phyloP scores from a whole-genome alignment of 2,797 vertebrate genomes.

The Eutrigla gurnardus region DNA sequence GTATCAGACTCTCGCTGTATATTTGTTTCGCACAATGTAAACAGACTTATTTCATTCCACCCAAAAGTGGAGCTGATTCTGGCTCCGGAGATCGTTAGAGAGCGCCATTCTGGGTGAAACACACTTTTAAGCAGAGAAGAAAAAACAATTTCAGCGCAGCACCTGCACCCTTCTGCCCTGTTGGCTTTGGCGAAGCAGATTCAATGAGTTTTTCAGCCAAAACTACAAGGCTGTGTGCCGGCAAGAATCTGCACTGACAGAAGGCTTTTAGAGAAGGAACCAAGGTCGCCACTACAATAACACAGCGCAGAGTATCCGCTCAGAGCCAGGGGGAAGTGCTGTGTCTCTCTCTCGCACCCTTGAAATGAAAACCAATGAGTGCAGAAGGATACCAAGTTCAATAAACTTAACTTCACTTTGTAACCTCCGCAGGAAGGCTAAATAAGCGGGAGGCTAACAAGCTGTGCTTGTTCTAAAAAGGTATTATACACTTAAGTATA shows the following conservation, averaged over 20 bases:
- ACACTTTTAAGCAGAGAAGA: slow-evolving; percentile 72
- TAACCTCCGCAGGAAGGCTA: slow-evolving; percentile 49
- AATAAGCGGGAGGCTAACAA: slow-evolving; percentile 29
- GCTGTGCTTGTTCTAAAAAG: slow-evolving; percentile 3
- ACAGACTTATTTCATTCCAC: slow-evolving; percentile 72
- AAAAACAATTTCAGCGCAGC: slow-evolving; percentile 72
- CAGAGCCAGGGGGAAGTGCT: slow-evolving; percentile 58
- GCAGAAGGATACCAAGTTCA: slow-evolving; percentile 64
- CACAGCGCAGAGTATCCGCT: slow-evolving; percentile 63
- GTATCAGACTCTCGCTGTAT: slow-evolving; percentile 60
- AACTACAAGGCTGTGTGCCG: slow-evolving; percentile 64
- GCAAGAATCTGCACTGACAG: slow-evolving; percentile 71
- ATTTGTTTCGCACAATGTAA: slow-evolving; percentile 69
- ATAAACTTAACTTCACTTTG: slow-evolving; percentile 62
- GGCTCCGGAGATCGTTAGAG: slow-evolving; percentile 59
- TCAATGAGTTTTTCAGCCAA: slow-evolving; percentile 71
- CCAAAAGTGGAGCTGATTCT: slow-evolving; percentile 52
- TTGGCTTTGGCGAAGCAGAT: slow-evolving; percentile 75
- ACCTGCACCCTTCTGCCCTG: slow-evolving; percentile 73
- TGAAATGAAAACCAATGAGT: slow-evolving; percentile 67
- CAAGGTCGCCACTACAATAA: slow-evolving; percentile 75
- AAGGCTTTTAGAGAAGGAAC: slow-evolving; percentile 70
- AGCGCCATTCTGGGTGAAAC: slow-evolving; percentile 63
- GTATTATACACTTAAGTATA: slow-evolving; percentile 31
- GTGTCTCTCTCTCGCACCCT: slow-evolving; percentile 62